Evolutionary conservation across 2,797 vertebrate genomes (phyloP).

Genomic region (Thripadectes ignobilis): DNA sequence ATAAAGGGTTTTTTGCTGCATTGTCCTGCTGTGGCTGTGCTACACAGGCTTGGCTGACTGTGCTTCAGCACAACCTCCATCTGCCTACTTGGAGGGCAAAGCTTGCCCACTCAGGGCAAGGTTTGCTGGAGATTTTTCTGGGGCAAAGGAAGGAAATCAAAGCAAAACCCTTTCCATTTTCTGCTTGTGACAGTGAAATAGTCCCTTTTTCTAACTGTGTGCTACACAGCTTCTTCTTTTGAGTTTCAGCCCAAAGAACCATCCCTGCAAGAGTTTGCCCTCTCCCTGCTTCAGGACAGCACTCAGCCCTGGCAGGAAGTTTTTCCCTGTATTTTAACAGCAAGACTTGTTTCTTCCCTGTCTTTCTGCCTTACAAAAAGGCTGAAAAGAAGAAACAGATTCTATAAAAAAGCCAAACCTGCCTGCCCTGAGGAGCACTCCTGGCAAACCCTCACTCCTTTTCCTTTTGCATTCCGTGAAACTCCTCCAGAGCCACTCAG

Average conservation of each 20-base stretch:
- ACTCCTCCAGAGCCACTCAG: background rate
- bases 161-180: background rate
- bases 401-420: background rate
- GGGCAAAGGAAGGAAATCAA: background rate
- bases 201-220: background rate
- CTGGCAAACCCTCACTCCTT: background rate
- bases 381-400: background rate
- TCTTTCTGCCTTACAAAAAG: background rate
- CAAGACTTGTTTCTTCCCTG: background rate
- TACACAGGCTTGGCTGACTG: background rate
- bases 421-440: background rate
- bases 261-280: background rate
- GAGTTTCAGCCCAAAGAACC: background rate
- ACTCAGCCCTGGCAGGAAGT: background rate
- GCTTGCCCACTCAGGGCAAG: background rate
- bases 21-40: background rate
- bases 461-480: background rate
- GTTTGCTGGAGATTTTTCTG: background rate
- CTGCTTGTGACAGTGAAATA: background rate
- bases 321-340: background rate
- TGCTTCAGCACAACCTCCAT: background rate
- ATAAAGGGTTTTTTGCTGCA: background rate
- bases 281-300: background rate
- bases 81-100: background rate
- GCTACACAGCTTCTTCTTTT: background rate